These are phyloP conservation scores for Anguilla megastoma DNA, from an alignment of 2,797 vertebrate genomes.

Conservation along the genomic window DNA sequence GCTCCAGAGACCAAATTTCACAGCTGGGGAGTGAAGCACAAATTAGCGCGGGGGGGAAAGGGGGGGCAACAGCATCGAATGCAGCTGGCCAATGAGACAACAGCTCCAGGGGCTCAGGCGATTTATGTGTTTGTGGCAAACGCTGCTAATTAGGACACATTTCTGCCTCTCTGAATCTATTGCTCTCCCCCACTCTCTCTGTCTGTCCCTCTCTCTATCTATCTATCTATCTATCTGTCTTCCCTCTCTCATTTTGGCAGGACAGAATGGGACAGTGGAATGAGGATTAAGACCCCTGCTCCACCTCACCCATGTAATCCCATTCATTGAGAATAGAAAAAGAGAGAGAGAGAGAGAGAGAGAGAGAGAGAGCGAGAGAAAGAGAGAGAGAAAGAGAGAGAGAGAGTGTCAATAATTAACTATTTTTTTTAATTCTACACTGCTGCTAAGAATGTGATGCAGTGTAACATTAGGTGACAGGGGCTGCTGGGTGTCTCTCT, in stretches of 20 bases:
- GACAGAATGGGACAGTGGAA: not conserved
- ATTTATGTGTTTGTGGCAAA: not conserved
- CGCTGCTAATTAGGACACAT: not conserved
- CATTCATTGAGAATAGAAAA: not conserved
- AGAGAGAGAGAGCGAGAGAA: not conserved
- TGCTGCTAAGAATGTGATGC: not conserved
- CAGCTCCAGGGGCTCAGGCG: not conserved
- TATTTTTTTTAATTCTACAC: not conserved
- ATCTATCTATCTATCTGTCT: not conserved
- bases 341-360: not conserved
- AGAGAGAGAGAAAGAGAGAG: not conserved
- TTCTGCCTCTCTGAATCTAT: not conserved
- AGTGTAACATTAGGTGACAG: not conserved
- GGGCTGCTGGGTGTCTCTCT: not conserved
- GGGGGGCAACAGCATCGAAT: not conserved
- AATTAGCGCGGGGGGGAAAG: not conserved
- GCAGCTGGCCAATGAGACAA: not conserved
- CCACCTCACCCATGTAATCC: slow-evolving; percentile 10
- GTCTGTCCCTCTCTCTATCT: not conserved
- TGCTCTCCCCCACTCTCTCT: not conserved
- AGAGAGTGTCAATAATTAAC: not conserved
- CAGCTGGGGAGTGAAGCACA: not conserved
- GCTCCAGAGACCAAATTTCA: not conserved
- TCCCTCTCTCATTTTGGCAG: not conserved
- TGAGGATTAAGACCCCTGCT: slow-evolving; percentile 18